Evolutionary conservation across 2,113 vertebrate species (phyloP).

Genomic region (Poicephalus meyeri): DNA sequence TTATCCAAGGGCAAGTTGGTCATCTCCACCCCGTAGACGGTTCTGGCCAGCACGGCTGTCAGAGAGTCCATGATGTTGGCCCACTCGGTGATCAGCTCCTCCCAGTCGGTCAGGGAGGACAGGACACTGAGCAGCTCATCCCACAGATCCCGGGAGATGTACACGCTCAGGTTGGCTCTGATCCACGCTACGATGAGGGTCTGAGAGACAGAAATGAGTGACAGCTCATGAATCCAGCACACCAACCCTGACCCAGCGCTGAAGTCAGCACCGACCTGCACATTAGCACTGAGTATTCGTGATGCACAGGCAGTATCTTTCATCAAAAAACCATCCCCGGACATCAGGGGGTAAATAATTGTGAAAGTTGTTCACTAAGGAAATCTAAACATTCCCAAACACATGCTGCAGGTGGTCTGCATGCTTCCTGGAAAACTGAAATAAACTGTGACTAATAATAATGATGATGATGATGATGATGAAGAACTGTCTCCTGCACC

Average conservation of each 20-base stretch:
- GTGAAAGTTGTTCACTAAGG: neutral
- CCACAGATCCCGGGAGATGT: constrained; percentile 97
- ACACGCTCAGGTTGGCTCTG: constrained; percentile 92
- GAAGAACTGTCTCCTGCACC: neutral
- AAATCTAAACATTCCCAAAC: neutral
- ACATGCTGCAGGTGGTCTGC: fast-evolving
- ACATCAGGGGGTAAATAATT: neutral
- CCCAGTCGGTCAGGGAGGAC: constrained; percentile 93
- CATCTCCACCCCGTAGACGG: constrained; percentile 93
- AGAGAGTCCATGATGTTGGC: constrained; percentile 98
- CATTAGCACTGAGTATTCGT: fast-evolving
- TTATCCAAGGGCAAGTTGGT: constrained; percentile 94
- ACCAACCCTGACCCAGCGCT: neutral
- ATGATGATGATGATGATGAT: neutral
- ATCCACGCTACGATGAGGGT: constrained; percentile 98
- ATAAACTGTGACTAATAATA: neutral
- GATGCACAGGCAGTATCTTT: neutral
- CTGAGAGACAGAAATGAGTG: constrained; percentile 62
- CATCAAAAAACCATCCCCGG: neutral
- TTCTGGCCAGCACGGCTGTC: constrained; percentile 91
- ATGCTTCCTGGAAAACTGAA: neutral
- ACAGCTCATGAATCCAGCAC: neutral
- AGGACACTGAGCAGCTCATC: constrained; percentile 92
- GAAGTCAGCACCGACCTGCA: fast-evolving
- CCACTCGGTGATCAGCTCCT: constrained; percentile 95